A percentile compares a stretch with the other conserved stretches of the same genome.
Conservation (phyloP, 2,113 vertebrate genomes). For the Synodontis membranacea region DNA sequence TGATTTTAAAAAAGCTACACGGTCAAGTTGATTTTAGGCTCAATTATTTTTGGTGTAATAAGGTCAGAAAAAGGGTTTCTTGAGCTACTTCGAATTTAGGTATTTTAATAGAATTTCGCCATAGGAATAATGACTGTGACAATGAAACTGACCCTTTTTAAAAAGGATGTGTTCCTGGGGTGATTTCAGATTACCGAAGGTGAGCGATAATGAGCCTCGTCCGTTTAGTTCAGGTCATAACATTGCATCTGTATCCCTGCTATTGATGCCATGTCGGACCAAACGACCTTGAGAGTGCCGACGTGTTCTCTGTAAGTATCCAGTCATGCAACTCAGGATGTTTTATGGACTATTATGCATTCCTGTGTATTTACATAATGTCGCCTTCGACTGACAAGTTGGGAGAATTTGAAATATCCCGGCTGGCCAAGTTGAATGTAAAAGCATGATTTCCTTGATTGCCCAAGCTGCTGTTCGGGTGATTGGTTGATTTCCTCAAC, state of each 20-base stretch:
- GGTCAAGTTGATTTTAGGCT: conserved; percentile 17
- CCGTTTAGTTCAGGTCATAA: neutral
- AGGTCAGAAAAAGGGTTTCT: neutral
- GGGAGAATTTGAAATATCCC: neutral
- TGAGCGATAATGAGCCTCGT: neutral
- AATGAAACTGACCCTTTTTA: conserved; percentile 1
- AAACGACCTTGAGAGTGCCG: neutral
- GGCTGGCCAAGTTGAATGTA: neutral
- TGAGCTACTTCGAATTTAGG: neutral
- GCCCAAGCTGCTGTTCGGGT: neutral
- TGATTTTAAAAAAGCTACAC: neutral
- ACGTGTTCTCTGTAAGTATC: neutral
- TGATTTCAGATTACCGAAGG: conserved; percentile 4
- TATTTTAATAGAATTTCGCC: neutral
- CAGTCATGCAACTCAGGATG: too few species aligned
- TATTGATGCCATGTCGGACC: neutral
- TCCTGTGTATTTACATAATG: neutral
- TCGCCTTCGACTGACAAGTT: neutral
- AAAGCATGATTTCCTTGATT: neutral
- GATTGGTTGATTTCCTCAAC: neutral
- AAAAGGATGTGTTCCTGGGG: neutral
- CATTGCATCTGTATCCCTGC: neutral
- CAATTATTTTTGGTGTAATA: neutral
- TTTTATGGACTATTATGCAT: neutral
- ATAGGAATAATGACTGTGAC: neutral